Evolutionary conservation across 64 coral and sea anemone genomes (phyloP), one percentile per base, ranked within the genome.

Genomic region (Stylophora pistillata): DNA sequence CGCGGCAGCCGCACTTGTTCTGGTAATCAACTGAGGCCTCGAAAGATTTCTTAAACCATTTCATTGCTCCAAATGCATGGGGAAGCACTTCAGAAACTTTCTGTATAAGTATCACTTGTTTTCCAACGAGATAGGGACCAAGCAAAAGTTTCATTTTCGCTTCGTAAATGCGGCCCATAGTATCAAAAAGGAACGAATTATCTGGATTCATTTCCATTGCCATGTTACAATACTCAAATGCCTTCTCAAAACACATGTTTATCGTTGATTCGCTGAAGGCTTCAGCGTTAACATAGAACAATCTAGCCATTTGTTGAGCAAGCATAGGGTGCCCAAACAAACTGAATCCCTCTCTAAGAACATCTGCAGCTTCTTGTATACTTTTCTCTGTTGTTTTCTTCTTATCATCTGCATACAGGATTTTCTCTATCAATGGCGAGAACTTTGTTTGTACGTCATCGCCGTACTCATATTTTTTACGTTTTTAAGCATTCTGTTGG

Each of bases 281-380:
- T 62, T 5, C 57, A 2, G 89, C 73, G 69, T 91, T 91, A 13
- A 91, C 59, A 29, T 91, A 91, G 69, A 91, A 91, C 0, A 91
- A 81, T 69, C 89, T 62, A 41, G 89, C 89, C 53, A 91, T 91
- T 86, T 91, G 89, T 29, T 91, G 89, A 2, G 89, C 89, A n/a
- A 91, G 82, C 30, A 78, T 91, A 0, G 89, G 89, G 54, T 91
- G 81, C 21, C 78, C 13, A 71, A 91, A 91, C 58, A 28, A 78
- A 13, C 78, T 21, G 5, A 91, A 62, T 2, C 89, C 89, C 71
- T 78, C 81, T 52, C 66, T 4, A 10, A 91, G 59, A 12, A 91
- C 73, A 55, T 78, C 89, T 33, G 73, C 81, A 55, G 89, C 89
- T 65, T 91, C 65, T 2, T 30, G 3, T 37, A 91, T 86, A 55